Percentiles rank a stretch among this genome's conserved stretches.
phyloP scores from a whole-genome alignment of 2,113 vertebrate species.

The Podocnemis expansa region DNA sequence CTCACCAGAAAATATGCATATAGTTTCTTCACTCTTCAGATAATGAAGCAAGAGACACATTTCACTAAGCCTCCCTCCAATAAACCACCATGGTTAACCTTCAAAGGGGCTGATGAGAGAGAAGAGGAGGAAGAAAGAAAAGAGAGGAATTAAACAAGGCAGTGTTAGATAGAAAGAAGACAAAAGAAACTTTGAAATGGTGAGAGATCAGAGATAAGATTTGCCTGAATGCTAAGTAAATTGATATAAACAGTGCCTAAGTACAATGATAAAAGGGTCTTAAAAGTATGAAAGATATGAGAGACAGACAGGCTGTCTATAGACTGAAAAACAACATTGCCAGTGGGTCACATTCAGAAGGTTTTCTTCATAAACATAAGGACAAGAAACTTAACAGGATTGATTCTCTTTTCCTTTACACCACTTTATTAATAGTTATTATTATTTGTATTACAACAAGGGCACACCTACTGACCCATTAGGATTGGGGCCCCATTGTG shows the following conservation, averaged over 20 bases:
- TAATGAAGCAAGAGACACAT: neutral
- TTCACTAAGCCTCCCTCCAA: constrained; percentile 6
- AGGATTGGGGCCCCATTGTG: neutral
- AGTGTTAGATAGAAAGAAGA: neutral
- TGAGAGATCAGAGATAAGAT: neutral
- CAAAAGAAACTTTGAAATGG: neutral
- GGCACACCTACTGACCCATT: rapidly evolving
- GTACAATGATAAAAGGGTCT: neutral
- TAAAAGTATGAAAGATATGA: neutral
- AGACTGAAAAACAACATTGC: neutral
- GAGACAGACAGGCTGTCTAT: neutral
- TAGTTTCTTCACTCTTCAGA: constrained; percentile 6
- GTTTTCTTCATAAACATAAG: neutral
- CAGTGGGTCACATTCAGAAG: neutral
- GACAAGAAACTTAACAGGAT: neutral
- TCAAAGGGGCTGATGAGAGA: neutral
- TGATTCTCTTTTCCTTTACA: neutral
- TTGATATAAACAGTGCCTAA: neutral
- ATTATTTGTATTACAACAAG: neutral
- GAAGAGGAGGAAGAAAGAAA: constrained; percentile 11
- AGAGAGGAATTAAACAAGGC: neutral
- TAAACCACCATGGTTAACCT: neutral
- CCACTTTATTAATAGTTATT: neutral
- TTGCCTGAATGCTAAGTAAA: neutral
- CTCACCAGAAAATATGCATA: constrained; percentile 31